Evolutionary conservation across 2,888 invertebrate species (phyloP).

Genomic region (Galeopsomyia nigrocyanea): DNA sequence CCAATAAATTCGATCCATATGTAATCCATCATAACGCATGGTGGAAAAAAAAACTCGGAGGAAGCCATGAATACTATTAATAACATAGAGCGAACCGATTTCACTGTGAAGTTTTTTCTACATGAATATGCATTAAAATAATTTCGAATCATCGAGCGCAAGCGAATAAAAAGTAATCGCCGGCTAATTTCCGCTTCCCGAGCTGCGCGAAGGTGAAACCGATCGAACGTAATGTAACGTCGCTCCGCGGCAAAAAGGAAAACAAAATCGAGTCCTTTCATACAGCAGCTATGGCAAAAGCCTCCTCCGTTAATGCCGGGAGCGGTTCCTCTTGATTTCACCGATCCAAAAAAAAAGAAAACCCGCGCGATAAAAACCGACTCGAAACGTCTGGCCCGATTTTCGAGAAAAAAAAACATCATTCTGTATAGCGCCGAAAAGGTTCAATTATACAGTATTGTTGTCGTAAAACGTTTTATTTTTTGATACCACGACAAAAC

Average conservation of each 20-base stretch:
- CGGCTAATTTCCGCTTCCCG: slow-evolving; percentile 34
- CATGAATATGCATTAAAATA: neutral
- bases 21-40: no score
- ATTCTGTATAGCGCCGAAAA: neutral
- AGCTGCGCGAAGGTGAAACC: slow-evolving; percentile 38
- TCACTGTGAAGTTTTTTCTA: no score
- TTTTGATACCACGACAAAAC: no score
- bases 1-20: no score
- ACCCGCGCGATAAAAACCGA: slow-evolving; percentile 20
- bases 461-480: no score
- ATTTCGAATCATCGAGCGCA: neutral
- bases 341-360: slow-evolving; percentile 32
- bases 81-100: no score
- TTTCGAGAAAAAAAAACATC: neutral
- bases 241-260: neutral
- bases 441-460: no score
- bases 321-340: slow-evolving; percentile 30
- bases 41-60: no score
- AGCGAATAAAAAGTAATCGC: slow-evolving; percentile 6
- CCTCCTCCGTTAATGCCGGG: slow-evolving; percentile 9
- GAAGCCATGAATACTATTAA: no score
- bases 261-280: neutral
- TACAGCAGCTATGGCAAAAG: neutral
- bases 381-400: neutral
- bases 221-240: slow-evolving; percentile 28